Base-by-base conservation (phyloP, 2,888 invertebrate species). In the Andrena hattorfiana region DNA sequence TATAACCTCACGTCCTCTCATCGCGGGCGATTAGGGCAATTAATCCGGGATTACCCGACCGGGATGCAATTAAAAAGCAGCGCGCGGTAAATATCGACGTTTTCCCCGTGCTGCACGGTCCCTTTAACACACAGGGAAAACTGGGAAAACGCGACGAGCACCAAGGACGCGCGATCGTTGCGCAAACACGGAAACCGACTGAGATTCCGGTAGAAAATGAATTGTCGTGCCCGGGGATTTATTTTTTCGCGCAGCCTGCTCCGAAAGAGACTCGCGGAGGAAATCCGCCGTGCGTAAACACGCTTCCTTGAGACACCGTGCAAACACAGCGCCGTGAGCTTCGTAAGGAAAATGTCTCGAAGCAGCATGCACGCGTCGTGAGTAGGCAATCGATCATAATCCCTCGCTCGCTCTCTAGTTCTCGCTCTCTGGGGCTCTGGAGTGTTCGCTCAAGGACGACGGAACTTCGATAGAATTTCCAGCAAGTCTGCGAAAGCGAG, bases 401-500 rank as follows among this genome's bases (percentile, higher is more conserved):
- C 59, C 69, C 59, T 32, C 54, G 42, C 42, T 42, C 42, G 42
- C 5, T 56, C 20, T 56, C 54, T 26, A 13, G 20, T 26, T 56
- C 23, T 56, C 26, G 23, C 10, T 56, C 23, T 26, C 56, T 23
- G 8, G 23, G 23, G 1, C 56, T 26, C 26, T 8, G 56, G 23
- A 23, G 56, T 10, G 56, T 26, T n/a, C 48, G 3, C 16, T 59
- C 20, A 30, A 70, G 59, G 69, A 70, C 59, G 69, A 59, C 28
- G 63, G 56, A 70, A 70, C 48, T 70, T 59, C 20, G 69, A 70
- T 80, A 62, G 56, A 75, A 54, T 67, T 66, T 54, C 72, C 13
- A 30, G 26, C 10, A 54, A 51, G 64, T 64, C n/a, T n/a, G 30
- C 23, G 80, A 73, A 66, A 73, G 59, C 59, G 26, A 28, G 8